Evolutionary conservation across 2,113 vertebrate species (phyloP).

Genomic region (Amphiprion percula): DNA sequence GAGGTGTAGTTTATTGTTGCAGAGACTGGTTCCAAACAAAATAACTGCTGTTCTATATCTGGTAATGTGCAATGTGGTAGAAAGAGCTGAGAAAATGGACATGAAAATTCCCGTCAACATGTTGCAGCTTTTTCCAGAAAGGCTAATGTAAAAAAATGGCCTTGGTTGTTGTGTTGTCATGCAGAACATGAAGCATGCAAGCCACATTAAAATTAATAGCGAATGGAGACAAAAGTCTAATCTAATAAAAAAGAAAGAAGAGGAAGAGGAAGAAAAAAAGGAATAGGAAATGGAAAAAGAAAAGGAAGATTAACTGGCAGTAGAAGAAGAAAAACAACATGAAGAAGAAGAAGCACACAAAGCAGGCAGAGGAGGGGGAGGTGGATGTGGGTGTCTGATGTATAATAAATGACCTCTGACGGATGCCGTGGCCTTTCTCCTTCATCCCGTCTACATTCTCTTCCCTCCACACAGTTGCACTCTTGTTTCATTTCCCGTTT

Average conservation of each 20-base stretch:
- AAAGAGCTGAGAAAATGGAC: too few relatives aligned
- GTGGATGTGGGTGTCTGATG: constrained; percentile 52
- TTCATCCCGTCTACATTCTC: constrained; percentile 21
- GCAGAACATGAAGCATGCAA: too few relatives aligned
- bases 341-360: constrained; percentile 9
- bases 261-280: background rate
- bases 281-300: background rate
- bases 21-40: too few relatives aligned
- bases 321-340: constrained; percentile 4
- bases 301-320: background rate
- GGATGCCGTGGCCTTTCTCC: constrained; percentile 49
- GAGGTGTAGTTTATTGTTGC: too few relatives aligned
- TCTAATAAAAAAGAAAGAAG: background rate
- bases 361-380: constrained; percentile 10
- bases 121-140: too few relatives aligned
- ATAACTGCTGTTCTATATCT: too few relatives aligned
- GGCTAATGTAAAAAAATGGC: too few relatives aligned
- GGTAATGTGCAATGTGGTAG: too few relatives aligned
- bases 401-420: constrained; percentile 77
- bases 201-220: too few relatives aligned
- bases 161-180: too few relatives aligned
- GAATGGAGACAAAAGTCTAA: too few relatives aligned
- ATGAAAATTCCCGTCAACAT: too few relatives aligned
- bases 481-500: constrained; percentile 38
- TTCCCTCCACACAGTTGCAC: constrained; percentile 10